Evolutionary conservation across 2,888 invertebrate genomes (phyloP), one percentile per base, ranked within the genome.

Genomic region (Vesta saturnalis): DNA sequence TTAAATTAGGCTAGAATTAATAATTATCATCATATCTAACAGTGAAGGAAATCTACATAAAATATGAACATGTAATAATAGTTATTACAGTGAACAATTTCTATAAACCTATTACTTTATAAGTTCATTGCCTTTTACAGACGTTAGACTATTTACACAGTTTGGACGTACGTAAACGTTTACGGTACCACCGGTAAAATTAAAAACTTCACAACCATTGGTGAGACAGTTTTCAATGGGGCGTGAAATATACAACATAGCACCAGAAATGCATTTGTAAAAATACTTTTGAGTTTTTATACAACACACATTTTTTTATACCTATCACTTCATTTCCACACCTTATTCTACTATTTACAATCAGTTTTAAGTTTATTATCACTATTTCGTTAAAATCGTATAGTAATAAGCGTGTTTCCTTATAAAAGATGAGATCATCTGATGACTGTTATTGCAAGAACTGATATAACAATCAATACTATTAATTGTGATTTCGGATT

Each of bases 391-490:
- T 72, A 72, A 52, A 68, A 8, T 21, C 15, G 15, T 49, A 52
- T 52, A 39, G 39, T 18, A 19, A 52, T 21, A 12, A 5, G 10
- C 8, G 18, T 1, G 2, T 19, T 76, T 76, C 74, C 61, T 61
- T 60, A 72, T 58, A 46, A 67, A 68, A 62, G 70, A 74, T 73
- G 77, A 77, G 79, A 82, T 82, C 82, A 82, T 82, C 82, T 82
- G 67, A 79, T 77, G 74, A 76, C 77, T 52, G 75, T 76, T 63
- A 78, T 77, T 62, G 77, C 72, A 70, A 79, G 49, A 62, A 80
- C 74, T 59, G 75, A 73, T 58, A 80, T 72, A 66, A 77, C 73
- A 67, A 80, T 73, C 65, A 79, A 73, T 54, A 81, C 73, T 68
- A 77, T 73, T 73, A 77, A 76, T 74, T 78, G 77, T 55, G 72